Conservation (phyloP, 2,888 invertebrate species). For the Stenurella melanura region DNA sequence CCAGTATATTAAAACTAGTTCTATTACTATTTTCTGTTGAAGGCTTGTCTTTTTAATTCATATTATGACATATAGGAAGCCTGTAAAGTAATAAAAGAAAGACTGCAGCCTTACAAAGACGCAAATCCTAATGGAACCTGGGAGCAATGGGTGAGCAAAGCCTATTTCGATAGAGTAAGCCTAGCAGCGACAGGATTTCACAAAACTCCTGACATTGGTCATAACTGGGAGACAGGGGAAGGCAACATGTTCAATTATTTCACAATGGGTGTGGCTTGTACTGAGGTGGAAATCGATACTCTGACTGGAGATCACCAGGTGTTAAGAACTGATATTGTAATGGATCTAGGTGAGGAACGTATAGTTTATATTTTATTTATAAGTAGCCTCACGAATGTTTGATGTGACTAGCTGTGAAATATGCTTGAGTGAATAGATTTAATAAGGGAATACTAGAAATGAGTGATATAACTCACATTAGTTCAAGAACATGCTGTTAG, state of each 20-base stretch:
- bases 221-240: conserved; percentile 81
- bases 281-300: conserved; percentile 95
- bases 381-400: too few species aligned
- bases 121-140: conserved; percentile 86
- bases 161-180: conserved; percentile 85
- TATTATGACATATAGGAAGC: conserved; percentile 75
- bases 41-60: too few species aligned
- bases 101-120: conserved; percentile 84
- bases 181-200: conserved; percentile 91
- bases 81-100: conserved; percentile 82
- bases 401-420: too few species aligned
- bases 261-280: conserved; percentile 89
- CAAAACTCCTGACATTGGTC: conserved; percentile 84
- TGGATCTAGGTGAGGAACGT: conserved; percentile 84
- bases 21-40: too few species aligned
- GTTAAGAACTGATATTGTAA: conserved; percentile 92
- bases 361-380: neutral
- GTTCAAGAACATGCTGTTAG: too few species aligned
- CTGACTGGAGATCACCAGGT: conserved; percentile 95
- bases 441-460: too few species aligned
- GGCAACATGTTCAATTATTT: conserved; percentile 89
- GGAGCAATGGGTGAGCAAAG: conserved; percentile 88
- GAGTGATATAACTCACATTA: too few species aligned
- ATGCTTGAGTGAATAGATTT: too few species aligned
- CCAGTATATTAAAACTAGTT: too few species aligned